Evolutionary conservation across 2,797 vertebrate genomes (phyloP).

Genomic region (Tapera naevia): DNA sequence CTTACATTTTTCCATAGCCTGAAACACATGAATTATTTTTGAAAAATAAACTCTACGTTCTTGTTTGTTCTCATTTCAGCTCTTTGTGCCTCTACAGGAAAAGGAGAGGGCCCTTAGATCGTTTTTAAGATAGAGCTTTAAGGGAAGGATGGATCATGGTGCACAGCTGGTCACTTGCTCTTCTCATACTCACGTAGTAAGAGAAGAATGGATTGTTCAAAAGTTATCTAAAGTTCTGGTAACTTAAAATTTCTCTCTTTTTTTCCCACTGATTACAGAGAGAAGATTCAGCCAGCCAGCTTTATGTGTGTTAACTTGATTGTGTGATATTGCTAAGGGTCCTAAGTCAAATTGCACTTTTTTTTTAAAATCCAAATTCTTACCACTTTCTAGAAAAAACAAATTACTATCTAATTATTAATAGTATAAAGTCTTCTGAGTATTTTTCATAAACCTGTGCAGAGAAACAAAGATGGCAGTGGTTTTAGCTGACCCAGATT

Average conservation of each 20-base stretch:
- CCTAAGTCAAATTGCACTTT: neutral
- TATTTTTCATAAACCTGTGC: neutral
- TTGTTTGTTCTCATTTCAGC: neutral
- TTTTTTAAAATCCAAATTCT: neutral
- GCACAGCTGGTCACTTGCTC: neutral
- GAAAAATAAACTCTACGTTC: neutral
- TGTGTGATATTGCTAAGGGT: neutral
- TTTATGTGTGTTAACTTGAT: neutral
- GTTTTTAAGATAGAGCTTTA: neutral
- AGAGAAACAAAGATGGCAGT: neutral
- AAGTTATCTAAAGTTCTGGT: neutral
- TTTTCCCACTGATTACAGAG: neutral
- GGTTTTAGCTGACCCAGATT: neutral
- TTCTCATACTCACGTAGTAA: neutral
- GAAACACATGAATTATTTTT: neutral
- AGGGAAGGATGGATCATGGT: neutral
- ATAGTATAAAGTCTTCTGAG: neutral
- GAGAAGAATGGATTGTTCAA: neutral
- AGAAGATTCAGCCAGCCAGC: neutral
- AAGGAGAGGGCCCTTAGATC: neutral
- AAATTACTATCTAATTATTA: neutral
- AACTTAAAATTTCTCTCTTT: neutral
- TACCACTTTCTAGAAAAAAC: neutral
- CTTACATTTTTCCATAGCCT: neutral
- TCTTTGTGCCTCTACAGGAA: neutral